These are phyloP conservation scores for Phaonia tiefii DNA, from an alignment of 2,888 invertebrate species.

Conservation along the genomic window DNA sequence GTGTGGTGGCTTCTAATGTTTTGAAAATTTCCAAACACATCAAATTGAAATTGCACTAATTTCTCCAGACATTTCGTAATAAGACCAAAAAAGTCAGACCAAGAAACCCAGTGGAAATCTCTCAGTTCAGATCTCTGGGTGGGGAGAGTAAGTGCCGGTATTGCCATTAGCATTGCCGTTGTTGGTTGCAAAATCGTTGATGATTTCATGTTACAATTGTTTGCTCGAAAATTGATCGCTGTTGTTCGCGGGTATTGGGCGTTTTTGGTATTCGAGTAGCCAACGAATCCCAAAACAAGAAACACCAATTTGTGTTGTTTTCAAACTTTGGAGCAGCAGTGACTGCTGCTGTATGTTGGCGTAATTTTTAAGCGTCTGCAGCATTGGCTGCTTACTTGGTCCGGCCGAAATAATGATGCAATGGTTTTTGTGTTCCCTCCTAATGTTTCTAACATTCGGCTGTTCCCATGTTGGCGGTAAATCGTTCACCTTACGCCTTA, in stretches of 20 bases:
- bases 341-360: conserved; percentile 52
- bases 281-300: conserved; percentile 20
- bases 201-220: conserved; percentile 68
- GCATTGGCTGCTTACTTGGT: conserved; percentile 34
- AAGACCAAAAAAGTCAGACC: conserved; percentile 2
- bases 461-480: conserved; percentile 32
- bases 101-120: neutral
- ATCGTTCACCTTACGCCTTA: conserved; percentile 38
- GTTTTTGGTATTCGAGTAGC: no score
- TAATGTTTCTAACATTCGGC: conserved; percentile 38
- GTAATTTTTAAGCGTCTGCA: conserved; percentile 40
- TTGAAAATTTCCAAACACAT: conserved; percentile 25
- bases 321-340: neutral
- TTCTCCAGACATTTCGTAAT: conserved; percentile 10
- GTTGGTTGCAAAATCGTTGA: conserved; percentile 65
- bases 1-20: neutral
- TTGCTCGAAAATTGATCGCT: conserved; percentile 30
- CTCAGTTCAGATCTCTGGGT: neutral
- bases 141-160: no score
- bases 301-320: conserved; percentile 17
- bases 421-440: conserved; percentile 40
- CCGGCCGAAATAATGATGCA: conserved; percentile 58
- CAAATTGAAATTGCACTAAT: conserved; percentile 17
- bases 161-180: conserved; percentile 41
- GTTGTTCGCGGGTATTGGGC: conserved; percentile 16